A percentile compares a stretch with the other conserved stretches of the same genome.
These are phyloP conservation scores for Ophion ventricosus DNA, from an alignment of 2,888 invertebrate species.

Conservation along the genomic window DNA sequence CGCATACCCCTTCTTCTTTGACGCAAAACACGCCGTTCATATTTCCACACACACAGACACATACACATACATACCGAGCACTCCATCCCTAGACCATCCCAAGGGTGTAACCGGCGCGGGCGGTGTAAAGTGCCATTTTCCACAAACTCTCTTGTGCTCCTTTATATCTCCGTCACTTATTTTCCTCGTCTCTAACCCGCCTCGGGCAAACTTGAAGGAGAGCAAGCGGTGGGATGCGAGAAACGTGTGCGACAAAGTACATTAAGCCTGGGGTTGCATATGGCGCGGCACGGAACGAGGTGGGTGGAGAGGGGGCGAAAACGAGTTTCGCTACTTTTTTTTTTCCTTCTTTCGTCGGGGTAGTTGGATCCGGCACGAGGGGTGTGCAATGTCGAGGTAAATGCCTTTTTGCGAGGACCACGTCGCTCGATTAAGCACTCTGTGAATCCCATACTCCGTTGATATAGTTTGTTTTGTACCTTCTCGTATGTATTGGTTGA, in stretches of 20 bases:
- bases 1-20: not conserved
- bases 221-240: not conserved
- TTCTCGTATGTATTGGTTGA: not conserved
- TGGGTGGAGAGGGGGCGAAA: not conserved
- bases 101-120: slow-evolving; percentile 10
- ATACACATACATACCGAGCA: no score
- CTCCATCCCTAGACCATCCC: not conserved
- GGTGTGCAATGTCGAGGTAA: slow-evolving; percentile 19
- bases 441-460: not conserved
- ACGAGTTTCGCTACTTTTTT: slow-evolving; percentile 38
- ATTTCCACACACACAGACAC: not conserved
- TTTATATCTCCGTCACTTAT: slow-evolving; percentile 21
- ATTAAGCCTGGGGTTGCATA: slow-evolving; percentile 10
- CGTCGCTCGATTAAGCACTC: slow-evolving; percentile 53
- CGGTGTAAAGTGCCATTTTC: slow-evolving; percentile 35
- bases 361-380: not conserved
- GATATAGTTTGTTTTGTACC: not conserved
- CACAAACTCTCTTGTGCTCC: slow-evolving; percentile 4
- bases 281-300: not conserved
- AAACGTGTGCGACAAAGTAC: slow-evolving; percentile 33
- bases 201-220: slow-evolving; percentile 4
- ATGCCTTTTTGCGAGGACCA: slow-evolving; percentile 27
- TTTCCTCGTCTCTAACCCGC: not conserved
- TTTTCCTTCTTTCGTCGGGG: slow-evolving; percentile 2
- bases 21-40: not conserved